Evolutionary conservation across 2,113 vertebrate genomes (phyloP).

Genomic region (Anolis carolinensis): DNA sequence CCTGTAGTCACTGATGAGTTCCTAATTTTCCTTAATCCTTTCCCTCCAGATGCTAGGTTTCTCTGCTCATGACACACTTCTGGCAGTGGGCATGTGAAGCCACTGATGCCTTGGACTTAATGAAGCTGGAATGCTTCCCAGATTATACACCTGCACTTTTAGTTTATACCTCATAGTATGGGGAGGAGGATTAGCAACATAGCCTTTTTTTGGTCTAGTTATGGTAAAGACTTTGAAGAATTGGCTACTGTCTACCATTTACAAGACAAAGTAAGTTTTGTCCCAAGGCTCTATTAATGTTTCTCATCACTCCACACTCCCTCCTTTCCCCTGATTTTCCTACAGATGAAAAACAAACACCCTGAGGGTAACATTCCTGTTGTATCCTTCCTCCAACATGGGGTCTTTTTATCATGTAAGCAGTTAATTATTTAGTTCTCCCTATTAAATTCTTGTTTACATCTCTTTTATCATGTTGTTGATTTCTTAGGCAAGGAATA

Average conservation of each 20-base stretch:
- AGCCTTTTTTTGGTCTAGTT: constrained; percentile 37
- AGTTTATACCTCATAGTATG: constrained; percentile 60
- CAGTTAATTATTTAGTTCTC: not conserved
- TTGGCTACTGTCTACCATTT: not conserved
- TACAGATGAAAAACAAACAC: not conserved
- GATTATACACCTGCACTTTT: constrained; percentile 74
- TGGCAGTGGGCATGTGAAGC: constrained; percentile 64
- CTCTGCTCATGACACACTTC: constrained; percentile 59
- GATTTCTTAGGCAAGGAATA: no score
- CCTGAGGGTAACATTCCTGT: not conserved
- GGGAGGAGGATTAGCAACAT: constrained; percentile 57
- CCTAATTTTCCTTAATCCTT: constrained; percentile 67
- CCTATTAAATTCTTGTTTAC: not conserved
- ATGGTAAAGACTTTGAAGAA: constrained; percentile 40
- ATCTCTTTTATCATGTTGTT: not conserved
- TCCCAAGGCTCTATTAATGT: not conserved
- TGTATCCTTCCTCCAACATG: not conserved
- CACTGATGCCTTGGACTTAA: constrained; percentile 68
- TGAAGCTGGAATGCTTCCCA: constrained; percentile 77
- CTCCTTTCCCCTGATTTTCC: not conserved
- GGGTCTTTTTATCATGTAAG: not conserved
- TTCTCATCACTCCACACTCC: not conserved
- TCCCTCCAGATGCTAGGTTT: constrained; percentile 66
- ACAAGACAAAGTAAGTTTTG: not conserved
- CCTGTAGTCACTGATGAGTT: constrained; percentile 47